Conservation (phyloP, 2,113 vertebrate species). For the Platichthys flesus region DNA sequence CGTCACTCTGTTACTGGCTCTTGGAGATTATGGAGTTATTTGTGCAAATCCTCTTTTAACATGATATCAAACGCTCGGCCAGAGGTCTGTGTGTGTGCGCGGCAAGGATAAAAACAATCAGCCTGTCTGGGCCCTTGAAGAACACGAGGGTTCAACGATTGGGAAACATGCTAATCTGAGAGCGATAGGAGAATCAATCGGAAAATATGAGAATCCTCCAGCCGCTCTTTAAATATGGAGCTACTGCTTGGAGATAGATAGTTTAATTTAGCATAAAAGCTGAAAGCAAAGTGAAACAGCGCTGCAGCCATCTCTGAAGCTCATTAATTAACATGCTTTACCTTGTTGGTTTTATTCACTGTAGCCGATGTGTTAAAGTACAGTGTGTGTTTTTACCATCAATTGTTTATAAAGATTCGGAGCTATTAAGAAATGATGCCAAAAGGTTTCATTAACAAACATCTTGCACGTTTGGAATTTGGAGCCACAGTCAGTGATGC, state of each 20-base stretch:
- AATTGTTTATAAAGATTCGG: too few relatives aligned
- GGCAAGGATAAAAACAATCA: conserved; percentile 46
- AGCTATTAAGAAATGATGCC: too few relatives aligned
- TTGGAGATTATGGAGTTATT: conserved; percentile 75
- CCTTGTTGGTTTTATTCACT: background rate
- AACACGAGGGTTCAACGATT: background rate
- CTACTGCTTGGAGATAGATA: background rate
- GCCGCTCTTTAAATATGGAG: background rate
- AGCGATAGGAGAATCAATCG: background rate
- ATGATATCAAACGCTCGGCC: conserved; percentile 68
- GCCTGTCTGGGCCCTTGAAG: conserved; percentile 18
- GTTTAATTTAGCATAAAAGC: background rate
- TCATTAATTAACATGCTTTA: background rate
- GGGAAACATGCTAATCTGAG: background rate
- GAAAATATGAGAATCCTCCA: background rate
- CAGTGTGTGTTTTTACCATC: background rate
- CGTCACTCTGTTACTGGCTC: conserved; percentile 76
- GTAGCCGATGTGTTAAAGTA: background rate
- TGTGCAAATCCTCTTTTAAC: conserved; percentile 77
- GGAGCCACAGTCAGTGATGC: too few relatives aligned
- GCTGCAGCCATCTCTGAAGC: background rate
- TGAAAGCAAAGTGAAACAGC: background rate
- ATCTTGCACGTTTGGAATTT: too few relatives aligned
- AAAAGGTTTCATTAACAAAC: too few relatives aligned
- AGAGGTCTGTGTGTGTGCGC: conserved; percentile 37